Evolutionary conservation across 92 coral and sea anemone species (phyloP).

Genomic region (Zoanthus sansibaricus): DNA sequence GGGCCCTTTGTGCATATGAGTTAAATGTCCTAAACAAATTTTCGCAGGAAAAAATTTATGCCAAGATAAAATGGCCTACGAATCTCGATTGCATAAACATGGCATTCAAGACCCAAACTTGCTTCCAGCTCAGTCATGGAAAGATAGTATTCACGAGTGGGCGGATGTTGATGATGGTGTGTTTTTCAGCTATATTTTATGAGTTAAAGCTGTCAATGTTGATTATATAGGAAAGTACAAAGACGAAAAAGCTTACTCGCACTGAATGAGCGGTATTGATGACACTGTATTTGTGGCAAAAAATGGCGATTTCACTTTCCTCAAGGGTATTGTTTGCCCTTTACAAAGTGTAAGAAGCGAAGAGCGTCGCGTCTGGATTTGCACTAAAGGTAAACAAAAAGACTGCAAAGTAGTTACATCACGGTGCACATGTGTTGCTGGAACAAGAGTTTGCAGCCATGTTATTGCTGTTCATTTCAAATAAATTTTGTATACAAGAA

Average conservation of each 20-base stretch:
- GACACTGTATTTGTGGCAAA: background rate
- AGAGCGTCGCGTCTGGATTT: background rate
- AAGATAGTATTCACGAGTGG: background rate
- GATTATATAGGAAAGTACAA: too few relatives aligned
- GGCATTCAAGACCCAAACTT: constrained; percentile 20
- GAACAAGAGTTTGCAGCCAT: too few relatives aligned
- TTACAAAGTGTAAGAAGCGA: background rate
- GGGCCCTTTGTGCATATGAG: too few relatives aligned
- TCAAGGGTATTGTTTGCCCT: background rate
- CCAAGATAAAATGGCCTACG: background rate
- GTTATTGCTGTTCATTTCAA: too few relatives aligned
- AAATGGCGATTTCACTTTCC: background rate
- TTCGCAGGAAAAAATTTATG: too few relatives aligned
- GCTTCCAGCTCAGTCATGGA: background rate
- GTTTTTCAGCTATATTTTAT: too few relatives aligned
- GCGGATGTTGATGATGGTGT: too few relatives aligned
- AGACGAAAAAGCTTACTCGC: background rate
- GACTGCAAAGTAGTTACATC: background rate
- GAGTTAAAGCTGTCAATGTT: too few relatives aligned
- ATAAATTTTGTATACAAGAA: background rate
- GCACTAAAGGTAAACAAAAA: constrained; percentile 1
- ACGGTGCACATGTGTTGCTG: too few relatives aligned
- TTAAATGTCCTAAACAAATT: too few relatives aligned
- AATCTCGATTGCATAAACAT: background rate
- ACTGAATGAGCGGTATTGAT: background rate